These are phyloP conservation scores for Dolomedes plantarius DNA, from an alignment of 2,888 invertebrate genomes.

Conservation along the genomic window DNA sequence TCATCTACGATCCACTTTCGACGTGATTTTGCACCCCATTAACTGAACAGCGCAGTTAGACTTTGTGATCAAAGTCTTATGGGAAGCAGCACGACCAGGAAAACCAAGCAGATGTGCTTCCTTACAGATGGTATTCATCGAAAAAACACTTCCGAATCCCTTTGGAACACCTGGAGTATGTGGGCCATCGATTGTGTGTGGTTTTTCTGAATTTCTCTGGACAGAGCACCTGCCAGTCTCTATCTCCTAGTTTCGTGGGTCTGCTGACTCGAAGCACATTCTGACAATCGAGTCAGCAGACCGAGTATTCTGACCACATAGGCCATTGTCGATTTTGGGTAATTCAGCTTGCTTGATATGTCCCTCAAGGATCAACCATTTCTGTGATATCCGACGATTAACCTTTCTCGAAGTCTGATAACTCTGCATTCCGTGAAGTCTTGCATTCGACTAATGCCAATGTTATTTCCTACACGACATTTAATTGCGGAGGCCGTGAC, in stretches of 20 bases:
- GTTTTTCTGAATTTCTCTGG: background rate
- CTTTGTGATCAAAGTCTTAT: constrained; percentile 40
- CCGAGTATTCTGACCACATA: background rate
- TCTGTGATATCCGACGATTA: background rate
- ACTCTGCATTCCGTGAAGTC: background rate
- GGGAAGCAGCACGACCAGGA: constrained; percentile 27
- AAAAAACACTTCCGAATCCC: background rate
- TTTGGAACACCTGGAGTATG: background rate
- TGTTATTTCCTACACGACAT: constrained; percentile 8
- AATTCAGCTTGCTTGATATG: background rate
- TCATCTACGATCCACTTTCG: constrained; percentile 21
- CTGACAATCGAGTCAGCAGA: too few species aligned
- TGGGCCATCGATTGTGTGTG: background rate
- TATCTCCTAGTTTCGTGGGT: constrained; percentile 3
- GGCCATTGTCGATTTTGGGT: constrained; percentile 14
- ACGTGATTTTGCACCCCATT: background rate
- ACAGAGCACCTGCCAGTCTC: background rate
- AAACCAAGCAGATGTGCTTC: constrained; percentile 25
- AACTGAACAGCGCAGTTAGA: constrained; percentile 28
- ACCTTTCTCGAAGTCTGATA: constrained; percentile 10
- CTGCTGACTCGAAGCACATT: constrained; percentile 1
- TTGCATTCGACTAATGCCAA: constrained; percentile 20
- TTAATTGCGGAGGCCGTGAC: background rate
- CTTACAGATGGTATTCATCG: background rate
- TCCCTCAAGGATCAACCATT: background rate